Evolutionary conservation across 2,113 vertebrate species (phyloP).

Genomic region (Neofelis nebulosa): DNA sequence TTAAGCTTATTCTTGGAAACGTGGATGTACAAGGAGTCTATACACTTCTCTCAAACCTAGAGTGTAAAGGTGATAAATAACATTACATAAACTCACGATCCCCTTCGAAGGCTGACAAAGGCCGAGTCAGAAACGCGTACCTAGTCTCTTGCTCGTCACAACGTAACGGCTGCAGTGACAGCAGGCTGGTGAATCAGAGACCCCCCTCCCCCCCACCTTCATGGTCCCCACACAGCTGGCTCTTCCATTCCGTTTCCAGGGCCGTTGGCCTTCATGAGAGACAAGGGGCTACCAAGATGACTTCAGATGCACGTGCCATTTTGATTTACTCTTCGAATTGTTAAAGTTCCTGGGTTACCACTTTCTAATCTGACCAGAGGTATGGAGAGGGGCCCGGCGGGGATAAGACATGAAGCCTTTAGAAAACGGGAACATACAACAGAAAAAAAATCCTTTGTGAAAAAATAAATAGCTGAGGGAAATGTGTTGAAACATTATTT

Average conservation of each 20-base stretch:
- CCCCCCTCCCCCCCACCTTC: accelerated
- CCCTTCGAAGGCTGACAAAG: background rate
- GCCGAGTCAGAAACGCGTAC: background rate
- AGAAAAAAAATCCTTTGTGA: background rate
- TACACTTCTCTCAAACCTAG: background rate
- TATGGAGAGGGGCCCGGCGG: background rate
- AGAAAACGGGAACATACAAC: background rate
- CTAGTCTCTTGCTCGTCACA: background rate
- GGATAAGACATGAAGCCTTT: slow-evolving; percentile 39
- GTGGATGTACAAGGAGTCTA: background rate
- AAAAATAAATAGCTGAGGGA: background rate
- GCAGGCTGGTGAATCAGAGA: background rate
- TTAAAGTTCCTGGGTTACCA: background rate
- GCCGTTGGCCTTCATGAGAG: background rate
- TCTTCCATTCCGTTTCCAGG: background rate
- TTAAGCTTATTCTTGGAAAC: background rate
- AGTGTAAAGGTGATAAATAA: background rate
- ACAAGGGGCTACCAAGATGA: background rate
- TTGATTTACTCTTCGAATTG: slow-evolving; percentile 43
- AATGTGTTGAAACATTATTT: background rate
- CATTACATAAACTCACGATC: background rate
- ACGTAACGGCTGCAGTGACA: background rate
- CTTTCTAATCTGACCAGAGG: background rate
- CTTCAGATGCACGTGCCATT: background rate
- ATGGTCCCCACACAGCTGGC: accelerated